Evolutionary conservation across 2,113 vertebrate genomes (phyloP), one percentile per base, ranked within the genome.

Genomic region (Galbula dea): DNA sequence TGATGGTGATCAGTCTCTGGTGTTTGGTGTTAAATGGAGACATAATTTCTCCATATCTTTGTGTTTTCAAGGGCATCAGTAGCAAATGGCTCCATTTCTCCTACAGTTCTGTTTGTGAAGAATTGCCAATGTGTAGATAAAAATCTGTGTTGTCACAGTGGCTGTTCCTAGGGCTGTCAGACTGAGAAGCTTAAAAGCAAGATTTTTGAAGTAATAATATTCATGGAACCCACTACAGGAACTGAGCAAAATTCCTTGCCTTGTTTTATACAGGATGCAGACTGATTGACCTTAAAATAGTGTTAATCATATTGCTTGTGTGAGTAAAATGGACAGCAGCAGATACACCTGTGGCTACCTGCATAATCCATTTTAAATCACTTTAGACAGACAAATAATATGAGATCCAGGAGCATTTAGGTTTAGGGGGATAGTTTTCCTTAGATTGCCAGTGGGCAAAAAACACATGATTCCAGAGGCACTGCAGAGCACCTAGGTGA

Each of bases 291-390:
- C 73, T 91, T 85, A 79, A 84, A 94, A 92, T 54, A 68, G 48
- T 86, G 81, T 92, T 93, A 91, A 54, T 93, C 89, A 89, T 76
- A 46, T 54, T 91, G 13, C 27, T 84, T 91, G 58, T 66, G 58
- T 85, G 91, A 91, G 49, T 85, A 82, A 94, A 92, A 73, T 54
- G 75, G 74, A 21, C 30, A 65, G 39, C 49, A 89, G 22, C 58
- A 84, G 84, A 79, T 84, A 75, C 62, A 91, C 84, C 89, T 20
- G 0, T 82, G 57, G 13, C 34, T 85, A 95, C 87, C 93, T 81
- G 54, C 67, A 73, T 76, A 91, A 87, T 82, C 89, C 79, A 62
- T 61, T 92, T 87, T 61, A 87, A 89, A 92, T 82, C 24, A 41
- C 32, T 82, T 61, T 21, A 57, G 87, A 62, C 30, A 82, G 74